Conservation (phyloP, 2,888 invertebrate species). For the Zele albiditarsus region DNA sequence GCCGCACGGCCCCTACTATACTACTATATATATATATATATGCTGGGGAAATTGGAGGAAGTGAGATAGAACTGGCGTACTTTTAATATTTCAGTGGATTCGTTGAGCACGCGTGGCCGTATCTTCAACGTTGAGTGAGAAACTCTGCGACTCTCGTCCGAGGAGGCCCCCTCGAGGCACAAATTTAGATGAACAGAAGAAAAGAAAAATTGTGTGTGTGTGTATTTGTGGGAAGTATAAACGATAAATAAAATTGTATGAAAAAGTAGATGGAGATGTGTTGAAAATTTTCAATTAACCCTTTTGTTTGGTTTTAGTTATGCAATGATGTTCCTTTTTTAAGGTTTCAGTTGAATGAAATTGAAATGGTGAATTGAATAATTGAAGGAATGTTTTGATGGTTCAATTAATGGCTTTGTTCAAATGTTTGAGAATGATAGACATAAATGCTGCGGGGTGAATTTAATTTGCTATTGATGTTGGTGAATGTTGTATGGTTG, state of each 20-base stretch:
- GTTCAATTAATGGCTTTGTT: too few relatives aligned
- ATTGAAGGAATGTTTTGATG: too few relatives aligned
- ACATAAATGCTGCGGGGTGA: too few relatives aligned
- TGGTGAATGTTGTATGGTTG: too few relatives aligned
- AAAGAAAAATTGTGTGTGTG: neutral
- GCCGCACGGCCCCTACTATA: slow-evolving; percentile 41
- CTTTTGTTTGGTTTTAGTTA: too few relatives aligned
- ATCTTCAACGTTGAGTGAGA: slow-evolving; percentile 16
- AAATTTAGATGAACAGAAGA: neutral
- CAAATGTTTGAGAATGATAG: too few relatives aligned
- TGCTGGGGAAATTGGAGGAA: neutral
- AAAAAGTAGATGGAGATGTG: too few relatives aligned
- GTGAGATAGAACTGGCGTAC: slow-evolving; percentile 13
- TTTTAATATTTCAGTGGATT: slow-evolving; percentile 53
- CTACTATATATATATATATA: slow-evolving; percentile 34
- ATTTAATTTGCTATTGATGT: too few relatives aligned
- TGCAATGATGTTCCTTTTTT: too few relatives aligned
- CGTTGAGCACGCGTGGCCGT: slow-evolving; percentile 24
- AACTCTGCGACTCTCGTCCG: neutral
- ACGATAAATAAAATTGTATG: neutral
- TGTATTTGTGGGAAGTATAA: neutral
- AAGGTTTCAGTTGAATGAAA: too few relatives aligned
- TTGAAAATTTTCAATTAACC: too few relatives aligned
- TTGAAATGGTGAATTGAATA: too few relatives aligned
- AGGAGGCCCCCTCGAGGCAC: neutral